Percentiles rank a stretch among this genome's conserved stretches.
These are phyloP conservation scores for Pristionchus pacificus DNA, from an alignment of 1,140 invertebrate genomes.

Conservation along the genomic window DNA sequence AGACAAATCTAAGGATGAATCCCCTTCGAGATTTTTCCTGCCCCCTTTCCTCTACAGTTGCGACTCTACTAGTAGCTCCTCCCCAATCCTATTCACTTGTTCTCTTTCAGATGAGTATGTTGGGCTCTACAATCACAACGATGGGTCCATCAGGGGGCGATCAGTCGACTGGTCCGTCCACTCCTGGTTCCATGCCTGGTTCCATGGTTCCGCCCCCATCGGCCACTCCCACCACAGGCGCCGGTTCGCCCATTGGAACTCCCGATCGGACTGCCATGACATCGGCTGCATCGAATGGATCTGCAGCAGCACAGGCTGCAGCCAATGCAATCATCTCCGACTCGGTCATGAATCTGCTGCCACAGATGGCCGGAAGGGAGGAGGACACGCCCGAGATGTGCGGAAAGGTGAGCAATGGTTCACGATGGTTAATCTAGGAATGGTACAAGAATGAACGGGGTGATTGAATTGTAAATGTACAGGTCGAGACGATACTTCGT, in stretches of 20 bases:
- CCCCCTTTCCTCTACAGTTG: too few relatives aligned
- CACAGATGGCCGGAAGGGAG: neutral
- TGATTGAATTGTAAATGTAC: too few relatives aligned
- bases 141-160: slow-evolving; percentile 8
- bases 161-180: too few relatives aligned
- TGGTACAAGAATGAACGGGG: slow-evolving; percentile 62
- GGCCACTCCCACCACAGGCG: neutral
- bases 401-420: slow-evolving; percentile 72
- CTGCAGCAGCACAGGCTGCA: too few relatives aligned
- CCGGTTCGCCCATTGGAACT: too few relatives aligned
- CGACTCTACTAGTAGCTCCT: too few relatives aligned
- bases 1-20: neutral
- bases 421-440: neutral
- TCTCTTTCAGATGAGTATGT: slow-evolving; percentile 81
- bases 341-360: slow-evolving; percentile 50
- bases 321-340: slow-evolving; percentile 63
- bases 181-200: too few relatives aligned
- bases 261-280: too few relatives aligned
- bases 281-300: slow-evolving; percentile 73
- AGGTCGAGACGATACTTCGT: slow-evolving; percentile 85
- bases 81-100: slow-evolving; percentile 61
- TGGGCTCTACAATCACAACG: slow-evolving; percentile 73
- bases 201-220: neutral
- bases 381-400: slow-evolving; percentile 74
- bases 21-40: neutral